Evolutionary conservation across 2,888 invertebrate genomes (phyloP), one percentile per base, ranked within the genome.

Genomic region (Serripes groenlandicus): DNA sequence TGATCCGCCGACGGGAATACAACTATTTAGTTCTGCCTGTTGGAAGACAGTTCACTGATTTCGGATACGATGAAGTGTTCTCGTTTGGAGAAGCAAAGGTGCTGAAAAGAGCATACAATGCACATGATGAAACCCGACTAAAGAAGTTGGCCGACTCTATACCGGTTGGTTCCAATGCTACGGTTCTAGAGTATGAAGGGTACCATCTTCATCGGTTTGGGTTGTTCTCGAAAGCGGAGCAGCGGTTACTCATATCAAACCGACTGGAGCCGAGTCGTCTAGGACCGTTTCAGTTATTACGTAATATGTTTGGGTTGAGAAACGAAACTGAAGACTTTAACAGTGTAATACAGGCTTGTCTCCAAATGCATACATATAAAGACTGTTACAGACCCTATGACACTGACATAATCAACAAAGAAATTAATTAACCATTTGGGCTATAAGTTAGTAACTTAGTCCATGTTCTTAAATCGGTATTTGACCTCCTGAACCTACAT

Each of bases 141-240:
- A 32, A 9, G 30, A 58, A 62, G 4, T 66, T 82, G 23, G 86
- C 86, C 0, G 73, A 71, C 7, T 73, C 52, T 0, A 87, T 90
- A 23, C 82, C 90, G 5, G 35, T 88, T 23, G 89, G 88, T 23
- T 74, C 75, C 18, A 92, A 92, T 75, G 82, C 90, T 34, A 92
- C 90, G 3, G 66, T 92, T n/a, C 58, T 92, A 34, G 87, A 89
- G 28, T 90, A 91, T 58, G 93, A 93, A 74, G 92, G 89, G 0
- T 85, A 88, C 34, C 90, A 90, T 87, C 69, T 93, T 34, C 78
- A 88, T 42, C 83, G 87, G 30, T 90, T 86, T 56, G 90, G 90
- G 11, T 69, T 78, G 26, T 89, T 89, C 52, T 52, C 78, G 1
- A 68, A 83, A 34, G 91, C 92, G 3, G 76, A 83, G 32, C 73